Evolutionary conservation across 2,888 invertebrate species (phyloP), one percentile per base, ranked within the genome.

Genomic region (Cryptops parisi): DNA sequence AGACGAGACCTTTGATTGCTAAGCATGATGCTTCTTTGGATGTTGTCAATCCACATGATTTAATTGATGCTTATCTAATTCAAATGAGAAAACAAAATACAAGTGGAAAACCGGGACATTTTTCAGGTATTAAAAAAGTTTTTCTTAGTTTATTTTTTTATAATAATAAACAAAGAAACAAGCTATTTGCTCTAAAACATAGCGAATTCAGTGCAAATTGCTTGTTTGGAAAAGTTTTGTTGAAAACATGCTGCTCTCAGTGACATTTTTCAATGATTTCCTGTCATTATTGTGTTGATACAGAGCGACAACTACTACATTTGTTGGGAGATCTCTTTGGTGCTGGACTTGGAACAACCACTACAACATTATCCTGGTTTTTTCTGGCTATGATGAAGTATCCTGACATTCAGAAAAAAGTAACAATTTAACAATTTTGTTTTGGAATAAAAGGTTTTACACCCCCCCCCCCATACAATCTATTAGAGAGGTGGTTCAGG

Each of bases 291-390:
- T 41, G n/a, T 41, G 6, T 41, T 12, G 9, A 15, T 12, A 6
- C 39, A 56, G 56, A 56, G 39, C 45, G 50, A 21, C 88, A 90
- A 64, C 71, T 86, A 63, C 70, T 78, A 60, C 84, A 82, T 66
- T 72, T 89, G 27, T 65, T 88, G 56, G 83, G 83, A 2, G 90
- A 90, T 68, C 72, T 90, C 64, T 85, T 84, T 64, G 87, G 88
- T 0, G 89, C 89, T 15, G 87, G 87, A 4, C 75, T 86, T 48
- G 90, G 90, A 62, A 89, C 90, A 0, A 82, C 87, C 0, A 70
- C 85, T 53, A 79, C 82, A 0, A 85, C 87, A 0, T 64, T 90
- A 26, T 74, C 82, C 24, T 90, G 90, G 90, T 81, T 84, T 62
- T 67, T 89, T 19, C 71, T 89, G 19, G 84, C 79, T 60, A 76